A percentile compares a stretch with the other conserved stretches of the same genome.
Conservation (phyloP, 2,888 invertebrate species). For the Stenoptilia bipunctidactyla region DNA sequence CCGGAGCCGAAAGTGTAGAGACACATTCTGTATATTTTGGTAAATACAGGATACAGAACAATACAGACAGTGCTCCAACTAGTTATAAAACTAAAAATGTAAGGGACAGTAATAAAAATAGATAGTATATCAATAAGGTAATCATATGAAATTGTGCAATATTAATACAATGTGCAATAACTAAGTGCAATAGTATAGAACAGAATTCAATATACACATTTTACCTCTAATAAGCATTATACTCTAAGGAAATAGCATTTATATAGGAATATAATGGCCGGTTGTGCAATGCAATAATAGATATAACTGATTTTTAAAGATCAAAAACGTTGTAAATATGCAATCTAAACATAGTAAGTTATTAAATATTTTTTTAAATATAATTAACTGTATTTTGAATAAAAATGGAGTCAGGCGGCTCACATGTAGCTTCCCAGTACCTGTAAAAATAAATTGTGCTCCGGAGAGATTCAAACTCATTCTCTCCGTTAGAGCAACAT, state of each 20-base stretch:
- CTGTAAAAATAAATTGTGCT: constrained; percentile 54
- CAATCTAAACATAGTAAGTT: no score
- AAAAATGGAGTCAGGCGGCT: constrained; percentile 53
- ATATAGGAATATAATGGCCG: constrained; percentile 35
- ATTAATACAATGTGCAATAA: constrained; percentile 1
- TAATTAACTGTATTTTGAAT: background rate
- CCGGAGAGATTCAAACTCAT: constrained; percentile 32
- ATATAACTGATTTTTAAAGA: background rate
- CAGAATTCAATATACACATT: constrained; percentile 11
- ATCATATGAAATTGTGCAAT: background rate
- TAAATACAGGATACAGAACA: constrained; percentile 70
- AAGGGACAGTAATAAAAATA: constrained; percentile 25
- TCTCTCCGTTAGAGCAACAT: no score
- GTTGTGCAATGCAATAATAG: constrained; percentile 67
- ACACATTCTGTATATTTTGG: constrained; percentile 90
- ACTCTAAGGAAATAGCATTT: constrained; percentile 14
- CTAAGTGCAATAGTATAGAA: background rate
- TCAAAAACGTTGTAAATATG: constrained; percentile 5
- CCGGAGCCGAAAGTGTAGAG: constrained; percentile 88
- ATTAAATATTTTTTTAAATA: no score
- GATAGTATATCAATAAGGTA: background rate
- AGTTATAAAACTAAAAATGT: constrained; percentile 27
- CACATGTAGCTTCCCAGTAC: constrained; percentile 62
- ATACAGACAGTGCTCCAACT: constrained; percentile 27
- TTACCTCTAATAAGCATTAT: constrained; percentile 6